Conservation (phyloP, 2,113 vertebrate species). For the Cyanoliseus patagonus region DNA sequence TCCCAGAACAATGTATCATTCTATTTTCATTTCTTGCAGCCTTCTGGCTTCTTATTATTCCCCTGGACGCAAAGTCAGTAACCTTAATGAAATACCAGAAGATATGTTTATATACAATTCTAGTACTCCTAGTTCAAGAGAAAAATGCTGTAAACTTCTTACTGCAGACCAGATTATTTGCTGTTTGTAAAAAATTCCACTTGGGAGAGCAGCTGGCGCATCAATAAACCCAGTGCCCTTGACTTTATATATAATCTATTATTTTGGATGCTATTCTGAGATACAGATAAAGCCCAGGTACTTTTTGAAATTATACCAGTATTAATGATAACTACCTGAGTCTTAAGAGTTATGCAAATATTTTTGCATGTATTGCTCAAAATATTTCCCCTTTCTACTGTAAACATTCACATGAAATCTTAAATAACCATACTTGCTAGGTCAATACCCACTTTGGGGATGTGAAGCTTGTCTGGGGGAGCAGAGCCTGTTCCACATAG, state of each 20-base stretch:
- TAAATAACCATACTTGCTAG: neutral
- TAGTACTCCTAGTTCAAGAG: neutral
- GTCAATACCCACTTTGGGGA: neutral
- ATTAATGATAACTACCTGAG: neutral
- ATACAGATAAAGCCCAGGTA: neutral
- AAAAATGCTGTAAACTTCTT: neutral
- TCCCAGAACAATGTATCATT: neutral
- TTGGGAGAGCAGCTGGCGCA: neutral
- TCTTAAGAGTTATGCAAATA: neutral
- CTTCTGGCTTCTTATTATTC: neutral
- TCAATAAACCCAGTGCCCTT: neutral
- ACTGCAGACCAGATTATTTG: neutral
- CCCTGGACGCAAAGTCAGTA: neutral
- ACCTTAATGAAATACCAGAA: constrained; percentile 39
- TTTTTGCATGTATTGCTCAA: neutral
- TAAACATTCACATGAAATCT: neutral
- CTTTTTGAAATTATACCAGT: neutral
- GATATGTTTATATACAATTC: neutral
- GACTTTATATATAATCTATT: neutral
- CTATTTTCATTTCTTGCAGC: constrained; percentile 3
- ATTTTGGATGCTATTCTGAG: neutral
- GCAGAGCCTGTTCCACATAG: neutral
- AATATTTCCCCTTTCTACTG: neutral
- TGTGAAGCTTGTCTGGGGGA: neutral
- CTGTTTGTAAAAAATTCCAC: neutral